Conservation (phyloP, 2,113 vertebrate genomes). For the Channa maculata region DNA sequence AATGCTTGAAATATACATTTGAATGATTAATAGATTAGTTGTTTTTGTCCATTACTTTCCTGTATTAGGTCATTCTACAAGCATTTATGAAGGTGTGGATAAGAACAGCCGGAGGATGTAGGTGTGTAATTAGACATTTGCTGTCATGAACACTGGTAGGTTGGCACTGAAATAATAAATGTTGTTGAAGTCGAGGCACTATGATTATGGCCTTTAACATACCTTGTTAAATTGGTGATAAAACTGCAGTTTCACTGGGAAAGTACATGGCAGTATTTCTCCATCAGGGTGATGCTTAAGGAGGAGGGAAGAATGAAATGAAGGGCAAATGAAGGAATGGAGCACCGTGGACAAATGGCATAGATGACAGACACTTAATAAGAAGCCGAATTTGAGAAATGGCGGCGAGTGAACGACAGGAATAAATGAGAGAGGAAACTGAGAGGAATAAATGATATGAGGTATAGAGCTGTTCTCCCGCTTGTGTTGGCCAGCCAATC, state of each 20-base stretch:
- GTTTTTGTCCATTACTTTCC: too few species aligned
- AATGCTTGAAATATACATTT: too few species aligned
- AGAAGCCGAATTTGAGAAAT: conserved; percentile 64
- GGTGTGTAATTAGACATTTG: neutral
- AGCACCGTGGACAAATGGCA: conserved; percentile 56
- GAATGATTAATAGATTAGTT: too few species aligned
- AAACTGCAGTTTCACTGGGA: neutral
- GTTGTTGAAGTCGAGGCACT: neutral
- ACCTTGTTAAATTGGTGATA: conserved; percentile 22
- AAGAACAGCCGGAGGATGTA: neutral
- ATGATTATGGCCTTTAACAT: conserved; percentile 3
- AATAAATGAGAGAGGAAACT: conserved; percentile 56
- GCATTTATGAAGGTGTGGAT: neutral
- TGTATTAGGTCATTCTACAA: neutral
- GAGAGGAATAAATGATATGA: conserved; percentile 55
- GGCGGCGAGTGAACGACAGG: conserved; percentile 29
- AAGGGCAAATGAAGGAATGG: conserved; percentile 50
- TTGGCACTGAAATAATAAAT: conserved; percentile 5
- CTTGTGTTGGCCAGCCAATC: conserved; percentile 24
- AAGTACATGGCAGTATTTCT: conserved; percentile 11
- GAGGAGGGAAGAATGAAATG: conserved; percentile 8
- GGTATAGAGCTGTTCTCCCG: conserved; percentile 31
- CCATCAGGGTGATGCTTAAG: conserved; percentile 35
- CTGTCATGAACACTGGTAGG: neutral
- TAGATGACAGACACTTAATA: conserved; percentile 72